Percentiles rank a stretch among this genome's conserved stretches.
These are phyloP conservation scores for Podarcis cretensis DNA, from an alignment of 2,113 vertebrate species.

Conservation along the genomic window DNA sequence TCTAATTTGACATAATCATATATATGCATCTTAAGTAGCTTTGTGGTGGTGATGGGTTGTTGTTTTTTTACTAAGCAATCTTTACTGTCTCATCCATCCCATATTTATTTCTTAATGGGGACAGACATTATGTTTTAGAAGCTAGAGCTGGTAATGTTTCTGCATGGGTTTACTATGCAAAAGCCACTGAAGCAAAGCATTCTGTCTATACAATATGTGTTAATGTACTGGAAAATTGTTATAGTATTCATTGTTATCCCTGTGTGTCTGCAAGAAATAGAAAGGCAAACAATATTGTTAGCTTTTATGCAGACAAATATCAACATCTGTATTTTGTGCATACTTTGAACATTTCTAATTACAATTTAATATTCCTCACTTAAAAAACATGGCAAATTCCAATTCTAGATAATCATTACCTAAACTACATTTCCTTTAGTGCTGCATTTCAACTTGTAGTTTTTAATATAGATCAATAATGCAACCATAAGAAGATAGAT, in stretches of 20 bases:
- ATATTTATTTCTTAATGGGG: slow-evolving; percentile 12
- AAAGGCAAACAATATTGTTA: neutral
- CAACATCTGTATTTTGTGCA: slow-evolving; percentile 3
- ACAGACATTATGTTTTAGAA: slow-evolving; percentile 36
- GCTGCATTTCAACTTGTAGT: slow-evolving; percentile 34
- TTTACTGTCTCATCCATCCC: slow-evolving; percentile 20
- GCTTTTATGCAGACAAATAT: neutral
- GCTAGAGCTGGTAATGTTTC: slow-evolving; percentile 34
- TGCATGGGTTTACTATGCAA: slow-evolving; percentile 58
- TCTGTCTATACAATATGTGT: neutral
- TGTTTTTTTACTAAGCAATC: neutral
- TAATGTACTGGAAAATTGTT: fast-evolving
- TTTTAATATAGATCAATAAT: slow-evolving; percentile 47
- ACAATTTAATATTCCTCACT: slow-evolving; percentile 29
- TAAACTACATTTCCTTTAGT: slow-evolving; percentile 26
- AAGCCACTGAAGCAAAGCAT: slow-evolving; percentile 44
- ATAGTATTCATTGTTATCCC: neutral
- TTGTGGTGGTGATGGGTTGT: neutral
- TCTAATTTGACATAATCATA: neutral
- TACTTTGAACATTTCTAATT: slow-evolving; percentile 1
- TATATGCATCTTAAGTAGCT: neutral
- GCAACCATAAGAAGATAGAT: slow-evolving; percentile 30
- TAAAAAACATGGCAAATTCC: slow-evolving; percentile 38
- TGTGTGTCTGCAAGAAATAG: neutral
- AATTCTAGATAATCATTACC: slow-evolving; percentile 7